Base-by-base conservation (phyloP, 1,140 invertebrate species). In the Sitodiplosis mosellana region DNA sequence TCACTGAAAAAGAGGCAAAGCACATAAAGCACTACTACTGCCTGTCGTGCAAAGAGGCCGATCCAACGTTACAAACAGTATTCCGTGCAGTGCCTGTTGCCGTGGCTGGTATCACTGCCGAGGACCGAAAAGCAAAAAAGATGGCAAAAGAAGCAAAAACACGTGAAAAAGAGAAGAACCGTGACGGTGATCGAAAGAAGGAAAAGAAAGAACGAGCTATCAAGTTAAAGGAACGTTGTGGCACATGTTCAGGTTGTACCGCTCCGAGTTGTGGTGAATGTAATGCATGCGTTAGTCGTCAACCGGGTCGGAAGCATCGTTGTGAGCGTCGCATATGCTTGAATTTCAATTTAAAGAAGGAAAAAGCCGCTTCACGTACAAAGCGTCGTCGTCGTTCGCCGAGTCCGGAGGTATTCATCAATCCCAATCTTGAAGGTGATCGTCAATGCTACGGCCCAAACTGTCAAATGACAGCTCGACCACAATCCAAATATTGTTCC, bases 11-110 rank as follows among this genome's bases (percentile, higher is more conserved):
- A 54, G 86, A 95, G 63, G 85, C 93, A 0, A 90, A 90, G 59
- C 77, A 82, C 50, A 96, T 97, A 46, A 87, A 89, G 59, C 83
- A 88, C 55, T 97, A 91, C 58, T 95, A 85, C 64, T 97, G 93
- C 68, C 71, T 83, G 54, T 71, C 77, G n/a, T 88, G 85, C 57
- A 68, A 74, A 57, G 80, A 83, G 56, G 82, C 87, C 59, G 86
- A 93, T 69, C 78, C 87, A 0, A 77, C 72, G 10, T 64, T 93
- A 11, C 73, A 83, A 58, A 89, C 87, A 11, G 73, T 80, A 43
- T 92, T 84, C 58, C 56, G 63, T 6, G 36, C 61, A 49, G 52
- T 59, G 10, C 53, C 61, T 40, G 54, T 43, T 12, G 43, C 43
- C 4, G 43, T 22, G 14, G 10, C 59, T 1, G 57, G 59, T 21